These are phyloP conservation scores for Dromas ardeola DNA, from an alignment of 2,113 vertebrate genomes.

Conservation along the genomic window DNA sequence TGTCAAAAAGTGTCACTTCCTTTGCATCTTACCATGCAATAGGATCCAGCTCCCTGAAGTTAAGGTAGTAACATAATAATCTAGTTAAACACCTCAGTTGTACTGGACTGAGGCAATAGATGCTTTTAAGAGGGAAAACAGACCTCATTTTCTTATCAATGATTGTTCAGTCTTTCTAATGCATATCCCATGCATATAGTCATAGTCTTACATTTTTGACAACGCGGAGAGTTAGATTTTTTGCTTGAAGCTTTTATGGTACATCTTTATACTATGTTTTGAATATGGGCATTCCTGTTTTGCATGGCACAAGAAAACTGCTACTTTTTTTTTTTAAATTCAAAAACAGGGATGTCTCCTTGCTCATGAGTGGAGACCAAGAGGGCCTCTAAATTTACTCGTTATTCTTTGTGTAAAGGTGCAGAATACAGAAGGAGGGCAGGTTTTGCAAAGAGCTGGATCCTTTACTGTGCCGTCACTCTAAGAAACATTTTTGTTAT, in stretches of 20 bases:
- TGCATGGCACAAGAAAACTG: background rate
- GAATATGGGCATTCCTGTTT: background rate
- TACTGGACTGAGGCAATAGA: background rate
- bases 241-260: background rate
- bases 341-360: background rate
- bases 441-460: background rate
- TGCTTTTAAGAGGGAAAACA: background rate
- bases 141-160: background rate
- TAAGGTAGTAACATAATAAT: background rate
- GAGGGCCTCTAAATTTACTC: background rate
- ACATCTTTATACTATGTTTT: background rate
- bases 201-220: background rate
- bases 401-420: background rate
- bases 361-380: background rate
- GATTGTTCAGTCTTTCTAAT: background rate
- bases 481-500: background rate
- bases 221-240: background rate
- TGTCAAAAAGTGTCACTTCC: background rate
- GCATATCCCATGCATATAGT: background rate
- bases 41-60: background rate
- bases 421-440: background rate
- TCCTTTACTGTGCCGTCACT: background rate
- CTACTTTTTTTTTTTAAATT: background rate
- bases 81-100: background rate
- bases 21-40: background rate